Evolutionary conservation across 2,888 invertebrate species (phyloP), one percentile per base, ranked within the genome.

Genomic region (Metallyticus violacea): DNA sequence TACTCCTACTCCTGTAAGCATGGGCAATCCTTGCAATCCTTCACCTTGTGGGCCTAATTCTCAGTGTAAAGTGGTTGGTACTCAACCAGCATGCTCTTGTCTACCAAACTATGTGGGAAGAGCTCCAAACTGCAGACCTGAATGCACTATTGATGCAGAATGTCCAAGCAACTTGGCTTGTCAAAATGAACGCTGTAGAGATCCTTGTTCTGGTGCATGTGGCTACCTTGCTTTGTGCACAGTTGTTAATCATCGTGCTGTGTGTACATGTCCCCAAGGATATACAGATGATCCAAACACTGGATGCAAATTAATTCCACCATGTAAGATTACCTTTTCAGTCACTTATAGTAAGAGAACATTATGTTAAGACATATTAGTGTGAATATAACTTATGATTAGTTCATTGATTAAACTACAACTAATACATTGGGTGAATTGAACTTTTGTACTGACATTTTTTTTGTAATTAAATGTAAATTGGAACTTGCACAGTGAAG

Each of bases 31-130:
- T 40, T 97, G 97, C 91, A 92, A 93, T 82, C 97, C 97, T 22
- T 96, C 96, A 88, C 97, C 97, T 0, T 97, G 97, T 91, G 97
- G 97, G 86, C 96, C 96, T 0, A 95, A 97, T 90, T 96, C 97
- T 5, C 95, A 96, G 91, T 97, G 97, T 90, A 94, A 96, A 88
- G 94, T 96, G 81, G 95, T 97, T 88, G 96, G 96, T 86, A 94
- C 95, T 87, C 96, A 97, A 91, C 95, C 97, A n/a, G 97, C 97
- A 83, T 97, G 97, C 91, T 97, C 97, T 81, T 97, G 97, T 91
- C 92, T 96, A 89, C 93, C 94, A 29, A 96, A 97, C 90, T 97
- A 95, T 90, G 94, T 97, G 83, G 97, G 97, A 88, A 94, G 97
- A 89, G 96, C 97, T 85, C 97, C 97, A 30, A 97, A 96, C 90